phyloP scores from a whole-genome alignment of 2,797 vertebrate genomes.

The Falco novaeseelandiae region DNA sequence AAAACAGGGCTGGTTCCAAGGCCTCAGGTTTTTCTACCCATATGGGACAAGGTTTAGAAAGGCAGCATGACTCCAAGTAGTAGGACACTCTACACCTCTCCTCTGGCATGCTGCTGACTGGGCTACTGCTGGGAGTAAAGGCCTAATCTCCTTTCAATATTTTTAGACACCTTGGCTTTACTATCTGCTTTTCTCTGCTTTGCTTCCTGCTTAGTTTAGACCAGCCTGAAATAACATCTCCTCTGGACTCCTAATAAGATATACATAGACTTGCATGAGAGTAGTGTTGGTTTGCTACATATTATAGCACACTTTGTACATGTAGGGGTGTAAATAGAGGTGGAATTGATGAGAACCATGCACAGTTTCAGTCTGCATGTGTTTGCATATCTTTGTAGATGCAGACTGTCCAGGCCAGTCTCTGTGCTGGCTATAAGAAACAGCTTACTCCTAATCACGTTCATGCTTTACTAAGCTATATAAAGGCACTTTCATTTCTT shows the following conservation, averaged over 20 bases:
- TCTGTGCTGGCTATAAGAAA: neutral
- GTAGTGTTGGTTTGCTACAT: neutral
- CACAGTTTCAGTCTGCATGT: neutral
- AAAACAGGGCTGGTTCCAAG: neutral
- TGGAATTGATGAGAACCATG: neutral
- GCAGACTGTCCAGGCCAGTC: neutral
- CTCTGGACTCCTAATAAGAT: neutral
- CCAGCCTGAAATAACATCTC: neutral
- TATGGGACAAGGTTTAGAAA: neutral
- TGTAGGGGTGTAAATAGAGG: neutral
- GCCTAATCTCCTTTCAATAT: neutral
- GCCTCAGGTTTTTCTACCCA: neutral
- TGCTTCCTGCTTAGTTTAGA: neutral
- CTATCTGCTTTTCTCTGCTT: neutral
- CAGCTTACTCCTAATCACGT: neutral
- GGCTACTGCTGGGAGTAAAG: neutral
- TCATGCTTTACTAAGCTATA: neutral
- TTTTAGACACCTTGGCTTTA: neutral
- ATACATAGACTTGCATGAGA: rapidly evolving
- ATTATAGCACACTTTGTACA: neutral
- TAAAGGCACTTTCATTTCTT: neutral
- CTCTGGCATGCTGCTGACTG: neutral
- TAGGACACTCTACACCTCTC: neutral
- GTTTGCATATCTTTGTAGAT: neutral
- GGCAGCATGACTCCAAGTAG: neutral